Evolutionary conservation across 2,797 vertebrate genomes (phyloP).

Genomic region (Hylomyscus alleni): DNA sequence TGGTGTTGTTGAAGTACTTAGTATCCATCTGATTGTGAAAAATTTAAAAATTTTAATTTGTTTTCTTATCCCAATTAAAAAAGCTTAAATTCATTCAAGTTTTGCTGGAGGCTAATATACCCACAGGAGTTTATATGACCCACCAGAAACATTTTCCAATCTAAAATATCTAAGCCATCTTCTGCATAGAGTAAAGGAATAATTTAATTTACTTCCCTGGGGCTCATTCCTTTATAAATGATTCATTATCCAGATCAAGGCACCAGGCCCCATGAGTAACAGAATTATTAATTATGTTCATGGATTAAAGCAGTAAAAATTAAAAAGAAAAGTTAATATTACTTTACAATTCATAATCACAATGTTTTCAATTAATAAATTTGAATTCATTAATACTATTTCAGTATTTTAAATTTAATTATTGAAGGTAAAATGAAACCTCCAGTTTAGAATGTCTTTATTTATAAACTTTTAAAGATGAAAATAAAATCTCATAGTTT

Average conservation of each 20-base stretch:
- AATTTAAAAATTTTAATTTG: slow-evolving; percentile 11
- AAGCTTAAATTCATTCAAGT: slow-evolving; percentile 19
- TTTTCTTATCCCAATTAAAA: slow-evolving; percentile 56
- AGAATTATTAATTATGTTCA: slow-evolving; percentile 74
- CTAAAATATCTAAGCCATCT: slow-evolving; percentile 54
- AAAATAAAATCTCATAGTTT: slow-evolving; percentile 27
- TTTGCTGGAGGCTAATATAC: slow-evolving; percentile 33
- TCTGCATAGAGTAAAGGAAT: slow-evolving; percentile 20
- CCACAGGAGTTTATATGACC: slow-evolving; percentile 26
- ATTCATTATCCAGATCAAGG: slow-evolving; percentile 73
- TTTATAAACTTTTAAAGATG: not conserved
- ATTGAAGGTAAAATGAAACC: not conserved
- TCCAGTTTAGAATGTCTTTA: not conserved
- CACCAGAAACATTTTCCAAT: slow-evolving; percentile 62
- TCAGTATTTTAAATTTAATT: slow-evolving; percentile 43
- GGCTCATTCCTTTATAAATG: slow-evolving; percentile 57
- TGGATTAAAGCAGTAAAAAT: slow-evolving; percentile 54
- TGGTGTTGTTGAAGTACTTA: not conserved
- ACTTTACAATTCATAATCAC: slow-evolving; percentile 16
- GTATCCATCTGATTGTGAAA: slow-evolving; percentile 6
- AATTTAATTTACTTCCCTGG: slow-evolving; percentile 62
- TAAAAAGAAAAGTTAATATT: slow-evolving; percentile 42
- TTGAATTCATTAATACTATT: not conserved
- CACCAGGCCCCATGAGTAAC: slow-evolving; percentile 4
- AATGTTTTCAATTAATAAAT: slow-evolving; percentile 60